Percentiles rank a stretch among this genome's conserved stretches.
Evolutionary conservation across 2,888 invertebrate genomes (phyloP).

Genomic region (Salpingus planirostris): DNA sequence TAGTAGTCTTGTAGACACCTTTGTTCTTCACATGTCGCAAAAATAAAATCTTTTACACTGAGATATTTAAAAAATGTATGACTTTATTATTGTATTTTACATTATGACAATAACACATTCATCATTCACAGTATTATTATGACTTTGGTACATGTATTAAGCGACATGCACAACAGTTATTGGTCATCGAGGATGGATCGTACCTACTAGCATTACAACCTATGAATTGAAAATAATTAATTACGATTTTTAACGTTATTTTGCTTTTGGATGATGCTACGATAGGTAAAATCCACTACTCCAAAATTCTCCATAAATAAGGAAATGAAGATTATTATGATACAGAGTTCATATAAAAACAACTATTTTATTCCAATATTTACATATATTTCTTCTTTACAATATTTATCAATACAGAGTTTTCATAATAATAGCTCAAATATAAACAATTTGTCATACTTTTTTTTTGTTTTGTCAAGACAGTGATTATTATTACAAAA

Average conservation of each 20-base stretch:
- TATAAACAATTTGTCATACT: conserved; percentile 36
- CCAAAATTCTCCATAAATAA: too few species aligned
- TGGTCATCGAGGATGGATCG: conserved; percentile 32
- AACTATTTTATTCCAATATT: conserved; percentile 31
- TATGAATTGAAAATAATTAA: conserved; percentile 1
- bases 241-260: too few species aligned
- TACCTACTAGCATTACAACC: conserved; percentile 28
- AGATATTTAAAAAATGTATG: conserved; percentile 28
- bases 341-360: conserved; percentile 30
- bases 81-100: conserved; percentile 21
- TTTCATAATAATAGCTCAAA: conserved; percentile 39
- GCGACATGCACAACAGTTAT: conserved; percentile 33
- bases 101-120: conserved; percentile 29
- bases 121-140: conserved; percentile 28
- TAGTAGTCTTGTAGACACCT: too few species aligned
- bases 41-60: too few species aligned
- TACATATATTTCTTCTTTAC: conserved; percentile 30
- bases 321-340: conserved; percentile 19
- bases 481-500: conserved; percentile 22
- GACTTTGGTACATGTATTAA: conserved; percentile 32
- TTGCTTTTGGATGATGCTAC: too few species aligned
- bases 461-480: too few species aligned
- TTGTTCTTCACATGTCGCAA: too few species aligned
- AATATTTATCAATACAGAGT: conserved; percentile 33
- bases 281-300: conserved; percentile 26